Conservation (phyloP, 1,140 invertebrate species). For the Lepidurus arcticus region DNA sequence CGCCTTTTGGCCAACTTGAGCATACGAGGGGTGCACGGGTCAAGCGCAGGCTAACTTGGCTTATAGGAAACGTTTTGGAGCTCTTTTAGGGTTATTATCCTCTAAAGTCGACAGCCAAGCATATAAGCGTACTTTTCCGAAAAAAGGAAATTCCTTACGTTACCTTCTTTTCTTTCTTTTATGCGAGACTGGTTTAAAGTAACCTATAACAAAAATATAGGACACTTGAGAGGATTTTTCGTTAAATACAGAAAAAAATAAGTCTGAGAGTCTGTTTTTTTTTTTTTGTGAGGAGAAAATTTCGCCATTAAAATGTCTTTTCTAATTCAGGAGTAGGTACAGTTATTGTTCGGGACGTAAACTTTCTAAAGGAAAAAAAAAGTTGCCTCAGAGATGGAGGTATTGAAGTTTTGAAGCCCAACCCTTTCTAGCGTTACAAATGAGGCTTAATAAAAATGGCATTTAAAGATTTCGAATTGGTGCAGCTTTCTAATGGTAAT, state of each 20-base stretch:
- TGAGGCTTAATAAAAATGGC: background rate
- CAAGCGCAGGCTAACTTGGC: background rate
- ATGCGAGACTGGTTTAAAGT: background rate
- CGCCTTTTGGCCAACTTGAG: background rate
- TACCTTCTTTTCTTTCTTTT: background rate
- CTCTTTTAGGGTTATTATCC: background rate
- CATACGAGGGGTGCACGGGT: background rate
- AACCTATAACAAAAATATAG: background rate
- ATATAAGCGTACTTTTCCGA: background rate
- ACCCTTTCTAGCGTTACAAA: constrained; percentile 19
- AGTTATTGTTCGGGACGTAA: background rate
- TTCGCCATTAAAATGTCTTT: background rate
- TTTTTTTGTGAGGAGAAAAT: too few species aligned
- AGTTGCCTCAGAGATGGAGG: background rate
- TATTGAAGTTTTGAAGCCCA: background rate
- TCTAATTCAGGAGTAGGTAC: background rate
- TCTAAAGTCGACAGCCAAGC: background rate
- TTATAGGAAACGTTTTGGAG: background rate
- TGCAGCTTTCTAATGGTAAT: background rate
- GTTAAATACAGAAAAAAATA: too few species aligned
- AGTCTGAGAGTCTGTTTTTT: too few species aligned
- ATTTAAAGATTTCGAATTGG: background rate
- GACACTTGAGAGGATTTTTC: background rate
- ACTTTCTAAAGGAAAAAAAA: background rate
- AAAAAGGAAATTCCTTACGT: background rate